Conservation (phyloP, 1,140 invertebrate genomes). For the Lepidurus apus region DNA sequence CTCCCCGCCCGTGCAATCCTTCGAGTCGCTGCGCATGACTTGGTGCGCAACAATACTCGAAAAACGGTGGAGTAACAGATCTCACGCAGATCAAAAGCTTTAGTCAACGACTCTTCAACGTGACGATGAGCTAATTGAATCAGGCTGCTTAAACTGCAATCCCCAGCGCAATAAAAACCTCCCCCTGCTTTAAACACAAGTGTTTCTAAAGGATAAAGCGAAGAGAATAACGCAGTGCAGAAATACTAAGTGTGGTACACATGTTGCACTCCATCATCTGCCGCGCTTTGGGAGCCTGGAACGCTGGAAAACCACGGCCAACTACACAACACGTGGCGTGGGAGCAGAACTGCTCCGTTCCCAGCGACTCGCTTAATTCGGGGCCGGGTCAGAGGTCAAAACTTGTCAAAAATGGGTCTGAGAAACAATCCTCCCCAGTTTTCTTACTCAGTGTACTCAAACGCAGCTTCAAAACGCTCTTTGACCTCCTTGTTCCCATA, state of each 20-base stretch:
- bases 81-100: constrained; percentile 6
- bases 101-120: not conserved
- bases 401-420: constrained; percentile 16
- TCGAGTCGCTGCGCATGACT: not conserved
- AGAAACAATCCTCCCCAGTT: not conserved
- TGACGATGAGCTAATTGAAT: not conserved
- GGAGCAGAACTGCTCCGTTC: not conserved
- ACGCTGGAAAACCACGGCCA: too few relatives aligned
- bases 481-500: constrained; percentile 27
- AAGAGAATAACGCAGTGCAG: not conserved
- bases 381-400: constrained; percentile 5
- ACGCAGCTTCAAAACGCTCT: constrained; percentile 30
- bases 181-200: too few relatives aligned
- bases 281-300: not conserved
- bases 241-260: not conserved
- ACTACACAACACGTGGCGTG: not conserved
- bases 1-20: too few relatives aligned
- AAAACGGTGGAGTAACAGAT: not conserved
- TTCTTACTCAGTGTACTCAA: not conserved
- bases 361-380: too few relatives aligned
- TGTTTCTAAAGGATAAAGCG: too few relatives aligned
- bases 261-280: constrained; percentile 21
- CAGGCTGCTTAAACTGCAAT: too few relatives aligned
- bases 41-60: not conserved
- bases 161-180: too few relatives aligned